Evolutionary conservation across 92 coral and sea anemone species (phyloP).

Genomic region (Zoanthus sansibaricus): DNA sequence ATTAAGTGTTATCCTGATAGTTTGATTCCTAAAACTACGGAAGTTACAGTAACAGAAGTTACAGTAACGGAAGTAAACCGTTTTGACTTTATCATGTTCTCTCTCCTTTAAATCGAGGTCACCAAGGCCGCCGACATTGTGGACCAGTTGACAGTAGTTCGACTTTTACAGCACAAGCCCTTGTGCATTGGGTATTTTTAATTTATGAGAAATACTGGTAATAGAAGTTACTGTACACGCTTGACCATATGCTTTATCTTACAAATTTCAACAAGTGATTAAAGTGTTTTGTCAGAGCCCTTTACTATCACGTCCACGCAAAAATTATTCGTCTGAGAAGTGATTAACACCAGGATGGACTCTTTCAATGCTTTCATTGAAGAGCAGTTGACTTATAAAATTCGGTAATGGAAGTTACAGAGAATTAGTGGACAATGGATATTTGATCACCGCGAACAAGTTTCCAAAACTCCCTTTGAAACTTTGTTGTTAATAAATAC

Average conservation of each 20-base stretch:
- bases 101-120: background rate
- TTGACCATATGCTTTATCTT: slow-evolving; percentile 20
- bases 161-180: slow-evolving; percentile 17
- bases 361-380: slow-evolving; percentile 11
- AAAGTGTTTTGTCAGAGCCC: slow-evolving; percentile 3
- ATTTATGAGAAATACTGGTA: slow-evolving; percentile 16
- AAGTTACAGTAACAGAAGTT: background rate
- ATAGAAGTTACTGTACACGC: slow-evolving; percentile 15
- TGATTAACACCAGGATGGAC: slow-evolving; percentile 19
- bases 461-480: slow-evolving; percentile 22
- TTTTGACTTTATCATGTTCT: slow-evolving; percentile 20
- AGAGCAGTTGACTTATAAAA: background rate
- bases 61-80: too few species aligned
- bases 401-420: slow-evolving; percentile 28
- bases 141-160: slow-evolving; percentile 20
- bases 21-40: too few species aligned
- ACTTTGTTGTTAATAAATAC: slow-evolving; percentile 3
- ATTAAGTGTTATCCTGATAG: too few species aligned
- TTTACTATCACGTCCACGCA: slow-evolving; percentile 13
- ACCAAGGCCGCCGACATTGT: slow-evolving; percentile 16
- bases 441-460: slow-evolving; percentile 3
- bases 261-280: background rate
- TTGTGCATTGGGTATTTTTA: slow-evolving; percentile 15
- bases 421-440: slow-evolving; percentile 28
- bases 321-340: background rate